Percentiles rank a stretch among this genome's conserved stretches.
Evolutionary conservation across 2,888 invertebrate genomes (phyloP).

Genomic region (Ptychoptera contaminata): DNA sequence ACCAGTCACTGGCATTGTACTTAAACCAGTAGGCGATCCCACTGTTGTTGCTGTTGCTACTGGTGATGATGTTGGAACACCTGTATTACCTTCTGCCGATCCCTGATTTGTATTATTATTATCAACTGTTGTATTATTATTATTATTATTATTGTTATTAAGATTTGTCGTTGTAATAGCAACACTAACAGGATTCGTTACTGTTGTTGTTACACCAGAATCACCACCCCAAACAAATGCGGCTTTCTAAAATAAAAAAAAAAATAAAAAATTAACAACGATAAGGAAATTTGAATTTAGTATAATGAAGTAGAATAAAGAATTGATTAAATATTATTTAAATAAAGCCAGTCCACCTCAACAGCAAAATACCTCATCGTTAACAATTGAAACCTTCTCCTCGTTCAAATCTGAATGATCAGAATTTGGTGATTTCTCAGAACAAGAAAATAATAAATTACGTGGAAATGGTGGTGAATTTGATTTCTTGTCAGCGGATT

Average conservation of each 20-base stretch:
- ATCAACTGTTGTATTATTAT: slow-evolving; percentile 9
- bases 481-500: slow-evolving; percentile 4
- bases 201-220: slow-evolving; percentile 12
- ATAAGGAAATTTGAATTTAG: no score
- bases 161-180: slow-evolving; percentile 2
- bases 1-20: slow-evolving; percentile 24
- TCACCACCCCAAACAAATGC: slow-evolving; percentile 30
- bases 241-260: background rate
- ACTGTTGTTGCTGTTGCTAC: slow-evolving; percentile 21
- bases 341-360: no score
- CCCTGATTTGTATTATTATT: background rate
- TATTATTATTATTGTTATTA: slow-evolving; percentile 10
- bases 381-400: background rate
- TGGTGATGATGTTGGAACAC: slow-evolving; percentile 9
- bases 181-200: slow-evolving; percentile 7
- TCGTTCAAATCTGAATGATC: slow-evolving; percentile 9
- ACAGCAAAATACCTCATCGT: no score
- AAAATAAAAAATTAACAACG: no score
- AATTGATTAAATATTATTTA: slow-evolving; percentile 15
- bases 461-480: slow-evolving; percentile 21
- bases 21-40: slow-evolving; percentile 12
- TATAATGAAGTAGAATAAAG: slow-evolving; percentile 13
- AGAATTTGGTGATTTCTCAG: slow-evolving; percentile 13
- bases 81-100: slow-evolving; percentile 17
- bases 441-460: slow-evolving; percentile 38